Base-by-base conservation (phyloP, 2,113 vertebrate species). In the Neodontobutis hainanensis region DNA sequence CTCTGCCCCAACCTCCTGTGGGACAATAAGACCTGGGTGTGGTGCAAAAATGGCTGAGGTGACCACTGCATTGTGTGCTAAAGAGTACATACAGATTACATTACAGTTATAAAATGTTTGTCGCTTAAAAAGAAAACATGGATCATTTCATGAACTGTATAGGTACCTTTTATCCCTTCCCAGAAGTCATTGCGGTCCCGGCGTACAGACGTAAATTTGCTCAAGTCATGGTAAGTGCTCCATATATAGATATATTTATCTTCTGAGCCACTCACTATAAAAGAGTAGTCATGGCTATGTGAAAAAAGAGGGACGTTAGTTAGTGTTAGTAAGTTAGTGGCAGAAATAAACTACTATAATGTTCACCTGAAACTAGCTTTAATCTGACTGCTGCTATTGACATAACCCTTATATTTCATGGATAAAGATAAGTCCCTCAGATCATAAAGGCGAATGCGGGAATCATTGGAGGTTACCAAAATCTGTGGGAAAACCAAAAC, bases 341-440 rank as follows among this genome's bases (percentile, higher is more conserved):
- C n/a, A n/a, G n/a, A n/a, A n/a, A n/a, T n/a, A n/a, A n/a, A n/a
- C n/a, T n/a, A n/a, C n/a, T n/a, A n/a, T n/a, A 34, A 6, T n/a
- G 9, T 82, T 92, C 91, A 98, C 97, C 97, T 99, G 92, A 99
- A 99, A 86, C 96, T 99, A 49, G 97, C 97, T 91, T 99, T 99
- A 85, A 99, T 99, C 86, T 99, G 97, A 86, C 97, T 98, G 93
- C 97, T 99, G 92, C 96, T 96, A 90, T 99, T 99, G 73, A 97
- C 95, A 50, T 96, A 98, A 69, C 97, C 97, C 84, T 99, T 99
- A 89, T 99, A 99, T 62, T 99, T 99, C 96, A 99, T 99, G 32
- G 96, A 99, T 12, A 99, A 80, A 65, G 97, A 99, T 78, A 99
- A 90, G 91, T 99, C 97, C 90, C 97, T 93, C 73, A 99, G 88